Evolutionary conservation across 2,797 vertebrate genomes (phyloP), one percentile per base, ranked within the genome.

Genomic region (Phrynocephalus vlangalii): DNA sequence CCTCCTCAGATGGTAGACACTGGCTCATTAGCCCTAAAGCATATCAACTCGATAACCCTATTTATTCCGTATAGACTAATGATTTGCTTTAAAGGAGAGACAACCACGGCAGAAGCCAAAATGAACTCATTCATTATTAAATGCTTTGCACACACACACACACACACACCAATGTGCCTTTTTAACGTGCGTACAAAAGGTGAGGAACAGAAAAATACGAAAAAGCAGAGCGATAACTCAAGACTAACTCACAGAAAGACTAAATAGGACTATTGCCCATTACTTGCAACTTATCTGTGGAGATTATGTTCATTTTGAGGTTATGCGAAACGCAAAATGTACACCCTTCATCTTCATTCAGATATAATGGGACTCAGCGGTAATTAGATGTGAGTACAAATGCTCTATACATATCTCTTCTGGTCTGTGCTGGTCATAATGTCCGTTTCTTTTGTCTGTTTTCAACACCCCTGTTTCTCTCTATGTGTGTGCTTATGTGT

Each of bases 11-110:
- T 73, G 85, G 94, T 91, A 95, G 94, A 95, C 91, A 94, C 87
- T 94, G 95, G 96, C 92, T 97, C 96, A 95, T 97, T 97, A 97
- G 94, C 95, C 92, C 94, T 93, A 94, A 91, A 96, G 93, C 93
- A 88, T 93, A 95, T 95, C 94, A 92, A 89, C 90, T 92, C 94
- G 86, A 91, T 94, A 96, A 95, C 92, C 90, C 92, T 95, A 95
- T 96, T 97, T 96, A 96, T 96, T 95, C 94, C 93, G 91, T 93
- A 92, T 24, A 92, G 95, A 96, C 71, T 95, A 95, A 95, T 92
- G 92, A 95, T 95, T 94, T 94, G 75, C 91, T 94, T 94, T 94
- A 87, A 91, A 91, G 89, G 89, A 95, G 26, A n/a, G 38, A 75
- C 83, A 52, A 90, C 73, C 56, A 66, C 85, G 91, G 88, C 93